Evolutionary conservation across 2,797 vertebrate genomes (phyloP).

Genomic region (Sebastes cheni): DNA sequence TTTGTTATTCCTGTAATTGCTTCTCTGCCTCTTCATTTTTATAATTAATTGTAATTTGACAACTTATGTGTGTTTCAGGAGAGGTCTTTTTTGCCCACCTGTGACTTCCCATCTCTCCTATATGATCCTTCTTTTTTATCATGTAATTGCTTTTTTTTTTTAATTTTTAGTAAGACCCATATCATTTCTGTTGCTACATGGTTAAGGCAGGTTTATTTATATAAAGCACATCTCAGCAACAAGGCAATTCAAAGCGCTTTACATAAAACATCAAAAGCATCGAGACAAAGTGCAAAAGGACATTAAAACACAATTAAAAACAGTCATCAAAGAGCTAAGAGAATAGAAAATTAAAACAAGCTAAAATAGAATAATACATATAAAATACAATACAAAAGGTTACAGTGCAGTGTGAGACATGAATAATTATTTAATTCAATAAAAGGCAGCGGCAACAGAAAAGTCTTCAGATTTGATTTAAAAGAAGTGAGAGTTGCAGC

Average conservation of each 20-base stretch:
- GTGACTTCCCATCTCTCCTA: background rate
- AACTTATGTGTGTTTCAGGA: background rate
- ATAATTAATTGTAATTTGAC: background rate
- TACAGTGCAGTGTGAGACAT: background rate
- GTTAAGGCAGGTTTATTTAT: background rate
- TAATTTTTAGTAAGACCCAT: background rate
- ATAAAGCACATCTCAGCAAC: background rate
- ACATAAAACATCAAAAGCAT: background rate
- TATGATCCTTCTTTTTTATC: background rate
- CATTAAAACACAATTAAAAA: background rate
- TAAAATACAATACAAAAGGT: background rate
- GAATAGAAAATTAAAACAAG: background rate
- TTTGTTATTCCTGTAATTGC: constrained; percentile 2
- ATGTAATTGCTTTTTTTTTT: background rate
- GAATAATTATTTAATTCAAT: background rate
- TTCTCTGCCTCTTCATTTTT: background rate
- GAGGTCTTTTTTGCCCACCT: background rate
- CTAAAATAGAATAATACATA: background rate
- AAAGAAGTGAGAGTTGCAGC: background rate
- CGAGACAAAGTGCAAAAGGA: background rate
- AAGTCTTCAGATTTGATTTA: too few relatives aligned
- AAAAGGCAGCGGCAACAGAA: background rate
- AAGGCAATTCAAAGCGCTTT: background rate
- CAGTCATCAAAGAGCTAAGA: background rate
- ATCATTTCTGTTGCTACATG: background rate